A percentile compares a stretch with the other conserved stretches of the same genome.
Evolutionary conservation across 2,888 invertebrate genomes (phyloP).

Genomic region (Argyra leucocephala): DNA sequence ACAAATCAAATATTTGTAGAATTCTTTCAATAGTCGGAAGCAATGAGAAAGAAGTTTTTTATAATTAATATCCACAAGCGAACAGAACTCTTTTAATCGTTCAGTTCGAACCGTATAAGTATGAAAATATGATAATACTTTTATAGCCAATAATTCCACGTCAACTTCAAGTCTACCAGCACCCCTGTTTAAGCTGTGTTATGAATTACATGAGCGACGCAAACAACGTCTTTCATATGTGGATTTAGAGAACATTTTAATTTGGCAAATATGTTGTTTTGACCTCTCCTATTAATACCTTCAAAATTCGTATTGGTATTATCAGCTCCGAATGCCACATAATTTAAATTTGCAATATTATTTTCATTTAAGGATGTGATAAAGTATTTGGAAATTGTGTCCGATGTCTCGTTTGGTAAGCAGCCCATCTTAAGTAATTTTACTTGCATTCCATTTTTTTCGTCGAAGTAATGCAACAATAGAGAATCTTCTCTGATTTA

Average conservation of each 20-base stretch:
- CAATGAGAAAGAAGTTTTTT: constrained; percentile 15
- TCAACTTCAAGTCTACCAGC: constrained; percentile 13
- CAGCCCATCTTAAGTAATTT: not conserved
- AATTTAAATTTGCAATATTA: not conserved
- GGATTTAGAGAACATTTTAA: constrained; percentile 13
- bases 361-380: not conserved
- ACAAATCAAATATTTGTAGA: constrained; percentile 14
- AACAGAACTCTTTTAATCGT: constrained; percentile 16
- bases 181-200: constrained; percentile 13
- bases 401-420: constrained; percentile 4
- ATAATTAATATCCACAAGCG: constrained; percentile 15
- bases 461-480: constrained; percentile 3
- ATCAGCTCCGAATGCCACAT: constrained; percentile 4
- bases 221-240: constrained; percentile 14
- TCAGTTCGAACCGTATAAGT: constrained; percentile 15
- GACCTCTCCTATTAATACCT: constrained; percentile 10
- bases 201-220: constrained; percentile 14
- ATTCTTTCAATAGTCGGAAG: constrained; percentile 16
- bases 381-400: not conserved
- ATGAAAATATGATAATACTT: constrained; percentile 14
- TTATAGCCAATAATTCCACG: constrained; percentile 13
- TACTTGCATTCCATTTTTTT: not conserved
- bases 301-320: constrained; percentile 14
- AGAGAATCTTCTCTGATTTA: no score
- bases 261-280: constrained; percentile 14